Evolutionary conservation across 1,140 invertebrate genomes (phyloP).

Genomic region (Zeugodacus cucurbitae): DNA sequence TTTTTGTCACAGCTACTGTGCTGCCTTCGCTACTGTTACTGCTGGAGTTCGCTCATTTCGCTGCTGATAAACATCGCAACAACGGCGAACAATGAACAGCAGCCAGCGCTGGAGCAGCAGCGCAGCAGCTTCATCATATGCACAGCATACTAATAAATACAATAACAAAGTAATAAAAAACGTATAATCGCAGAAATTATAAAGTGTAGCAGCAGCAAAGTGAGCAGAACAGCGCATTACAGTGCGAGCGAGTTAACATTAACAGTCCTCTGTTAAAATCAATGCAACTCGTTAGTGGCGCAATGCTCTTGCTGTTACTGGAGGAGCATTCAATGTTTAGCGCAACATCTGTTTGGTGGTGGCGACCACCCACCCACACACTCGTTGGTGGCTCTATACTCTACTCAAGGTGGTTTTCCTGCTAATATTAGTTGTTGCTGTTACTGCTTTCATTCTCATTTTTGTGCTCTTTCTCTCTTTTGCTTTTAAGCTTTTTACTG

Average conservation of each 20-base stretch:
- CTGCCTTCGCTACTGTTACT: neutral
- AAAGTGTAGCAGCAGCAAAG: neutral
- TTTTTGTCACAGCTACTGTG: neutral
- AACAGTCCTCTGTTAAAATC: neutral
- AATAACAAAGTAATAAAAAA: constrained; percentile 7
- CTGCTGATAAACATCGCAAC: neutral
- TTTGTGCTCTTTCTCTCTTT: neutral
- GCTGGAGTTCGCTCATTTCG: neutral
- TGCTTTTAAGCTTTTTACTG: neutral
- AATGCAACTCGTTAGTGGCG: neutral
- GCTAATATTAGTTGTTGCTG: neutral
- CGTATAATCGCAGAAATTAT: neutral
- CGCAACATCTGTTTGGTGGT: neutral
- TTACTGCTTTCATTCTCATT: neutral
- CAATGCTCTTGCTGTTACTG: neutral
- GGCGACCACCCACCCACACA: neutral
- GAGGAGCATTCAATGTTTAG: neutral
- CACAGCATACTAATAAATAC: neutral
- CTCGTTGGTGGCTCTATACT: too few species aligned
- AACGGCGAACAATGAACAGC: neutral
- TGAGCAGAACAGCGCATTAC: neutral
- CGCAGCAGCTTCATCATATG: neutral
- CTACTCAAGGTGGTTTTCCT: neutral
- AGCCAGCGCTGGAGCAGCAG: neutral
- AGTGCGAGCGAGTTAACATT: neutral